These are phyloP conservation scores for Tinea pellionella DNA, from an alignment of 2,888 invertebrate species.

Conservation along the genomic window DNA sequence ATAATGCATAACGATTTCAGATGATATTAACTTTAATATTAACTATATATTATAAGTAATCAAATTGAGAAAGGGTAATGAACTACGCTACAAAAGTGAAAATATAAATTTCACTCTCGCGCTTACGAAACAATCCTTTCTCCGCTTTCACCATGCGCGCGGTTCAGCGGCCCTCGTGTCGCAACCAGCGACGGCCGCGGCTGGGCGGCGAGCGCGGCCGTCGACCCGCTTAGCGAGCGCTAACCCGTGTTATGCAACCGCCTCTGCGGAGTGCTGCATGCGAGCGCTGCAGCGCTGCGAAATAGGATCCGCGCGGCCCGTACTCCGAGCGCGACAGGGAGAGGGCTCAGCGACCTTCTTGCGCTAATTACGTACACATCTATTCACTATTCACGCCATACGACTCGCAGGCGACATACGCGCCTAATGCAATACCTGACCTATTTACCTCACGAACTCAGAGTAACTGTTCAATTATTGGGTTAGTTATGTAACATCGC, in stretches of 20 bases:
- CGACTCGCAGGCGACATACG: not conserved
- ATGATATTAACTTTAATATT: too few species aligned
- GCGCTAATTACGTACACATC: constrained; percentile 18
- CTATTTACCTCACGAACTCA: constrained; percentile 8
- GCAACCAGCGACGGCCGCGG: constrained; percentile 18
- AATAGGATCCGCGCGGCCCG: constrained; percentile 16
- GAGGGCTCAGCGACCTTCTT: constrained; percentile 33
- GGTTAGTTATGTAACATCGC: too few species aligned
- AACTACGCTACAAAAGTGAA: constrained; percentile 63
- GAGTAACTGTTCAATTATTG: not conserved
- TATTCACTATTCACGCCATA: constrained; percentile 3
- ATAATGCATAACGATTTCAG: too few species aligned
- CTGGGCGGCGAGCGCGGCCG: constrained; percentile 55
- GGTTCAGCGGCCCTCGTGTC: constrained; percentile 18
- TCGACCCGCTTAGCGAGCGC: constrained; percentile 77
- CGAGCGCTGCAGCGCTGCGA: constrained; percentile 5
- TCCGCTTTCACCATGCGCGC: constrained; percentile 59
- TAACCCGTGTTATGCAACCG: constrained; percentile 66
- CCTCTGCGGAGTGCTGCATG: constrained; percentile 25
- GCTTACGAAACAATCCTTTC: constrained; percentile 68
- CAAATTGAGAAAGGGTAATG: constrained; percentile 30
- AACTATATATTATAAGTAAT: not conserved
- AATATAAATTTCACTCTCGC: constrained; percentile 65
- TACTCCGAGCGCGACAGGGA: constrained; percentile 25
- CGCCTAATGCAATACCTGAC: constrained; percentile 4